phyloP scores from a whole-genome alignment of 2,113 vertebrate genomes.

The Saguinus midas region DNA sequence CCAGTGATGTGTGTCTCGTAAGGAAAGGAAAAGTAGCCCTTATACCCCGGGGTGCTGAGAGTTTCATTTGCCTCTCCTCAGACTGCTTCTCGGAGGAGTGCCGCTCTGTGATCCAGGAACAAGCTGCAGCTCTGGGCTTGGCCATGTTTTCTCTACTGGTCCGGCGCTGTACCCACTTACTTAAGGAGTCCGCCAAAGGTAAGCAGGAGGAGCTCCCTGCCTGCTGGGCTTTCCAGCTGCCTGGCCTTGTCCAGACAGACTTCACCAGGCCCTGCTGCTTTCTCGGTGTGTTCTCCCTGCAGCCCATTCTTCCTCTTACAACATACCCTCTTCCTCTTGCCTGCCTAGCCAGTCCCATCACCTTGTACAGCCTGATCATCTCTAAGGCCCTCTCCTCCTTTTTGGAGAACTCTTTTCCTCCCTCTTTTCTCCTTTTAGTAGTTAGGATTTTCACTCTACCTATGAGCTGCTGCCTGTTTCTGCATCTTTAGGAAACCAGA shows the following conservation, averaged over 20 bases:
- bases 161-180: conserved; percentile 90
- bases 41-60: not conserved
- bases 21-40: not conserved
- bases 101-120: conserved; percentile 93
- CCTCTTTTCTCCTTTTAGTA: not conserved
- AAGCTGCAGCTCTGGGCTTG: conserved; percentile 92
- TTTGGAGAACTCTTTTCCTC: not conserved
- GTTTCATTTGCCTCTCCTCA: conserved; percentile 71
- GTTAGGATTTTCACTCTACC: conserved; percentile 6
- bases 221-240: not conserved
- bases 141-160: conserved; percentile 95
- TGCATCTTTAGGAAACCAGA: not conserved
- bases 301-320: not conserved
- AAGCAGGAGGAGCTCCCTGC: conserved; percentile 57
- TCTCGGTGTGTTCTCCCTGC: not conserved
- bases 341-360: not conserved
- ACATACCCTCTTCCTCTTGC: not conserved
- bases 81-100: conserved; percentile 85
- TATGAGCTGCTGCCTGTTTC: not conserved
- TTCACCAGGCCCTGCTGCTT: not conserved
- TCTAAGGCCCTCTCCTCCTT: not conserved
- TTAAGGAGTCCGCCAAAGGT: conserved; percentile 89
- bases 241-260: not conserved
- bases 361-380: not conserved
- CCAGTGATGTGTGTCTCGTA: not conserved